Conservation (phyloP, 2,113 vertebrate genomes). For the Zootoca vivipara region DNA sequence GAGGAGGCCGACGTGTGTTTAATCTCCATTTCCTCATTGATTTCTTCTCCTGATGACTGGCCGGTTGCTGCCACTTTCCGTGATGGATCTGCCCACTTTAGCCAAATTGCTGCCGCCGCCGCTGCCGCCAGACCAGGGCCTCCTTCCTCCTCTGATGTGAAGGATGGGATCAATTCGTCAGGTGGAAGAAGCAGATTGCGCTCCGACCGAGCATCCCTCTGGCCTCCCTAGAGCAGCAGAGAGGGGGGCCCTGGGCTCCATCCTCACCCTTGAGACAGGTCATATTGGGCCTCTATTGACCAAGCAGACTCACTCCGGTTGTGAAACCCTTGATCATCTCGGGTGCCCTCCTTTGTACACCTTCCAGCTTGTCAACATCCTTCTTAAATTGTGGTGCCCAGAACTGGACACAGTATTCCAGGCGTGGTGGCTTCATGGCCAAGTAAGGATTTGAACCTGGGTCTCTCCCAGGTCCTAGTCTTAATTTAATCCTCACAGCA, state of each 20-base stretch:
- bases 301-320: too few relatives aligned
- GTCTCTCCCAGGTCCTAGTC: too few relatives aligned
- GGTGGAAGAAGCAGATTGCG: neutral
- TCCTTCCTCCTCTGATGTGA: neutral
- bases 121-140: neutral
- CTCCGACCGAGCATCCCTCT: neutral
- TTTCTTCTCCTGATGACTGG: neutral
- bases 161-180: neutral
- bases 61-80: accelerated
- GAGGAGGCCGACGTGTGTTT: neutral
- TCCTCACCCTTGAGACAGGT: neutral
- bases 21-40: neutral
- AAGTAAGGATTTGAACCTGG: too few relatives aligned
- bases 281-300: neutral
- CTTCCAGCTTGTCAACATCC: too few relatives aligned
- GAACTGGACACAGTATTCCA: too few relatives aligned
- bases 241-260: neutral
- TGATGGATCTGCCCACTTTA: neutral
- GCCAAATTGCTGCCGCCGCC: neutral
- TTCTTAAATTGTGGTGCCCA: too few relatives aligned
- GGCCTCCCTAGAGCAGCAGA: neutral
- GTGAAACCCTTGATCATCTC: too few relatives aligned
- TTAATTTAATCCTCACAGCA: too few relatives aligned
- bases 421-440: too few relatives aligned
- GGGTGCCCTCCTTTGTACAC: too few relatives aligned